These are phyloP conservation scores for Pipra filicauda DNA, from an alignment of 2,113 vertebrate species.

Conservation along the genomic window DNA sequence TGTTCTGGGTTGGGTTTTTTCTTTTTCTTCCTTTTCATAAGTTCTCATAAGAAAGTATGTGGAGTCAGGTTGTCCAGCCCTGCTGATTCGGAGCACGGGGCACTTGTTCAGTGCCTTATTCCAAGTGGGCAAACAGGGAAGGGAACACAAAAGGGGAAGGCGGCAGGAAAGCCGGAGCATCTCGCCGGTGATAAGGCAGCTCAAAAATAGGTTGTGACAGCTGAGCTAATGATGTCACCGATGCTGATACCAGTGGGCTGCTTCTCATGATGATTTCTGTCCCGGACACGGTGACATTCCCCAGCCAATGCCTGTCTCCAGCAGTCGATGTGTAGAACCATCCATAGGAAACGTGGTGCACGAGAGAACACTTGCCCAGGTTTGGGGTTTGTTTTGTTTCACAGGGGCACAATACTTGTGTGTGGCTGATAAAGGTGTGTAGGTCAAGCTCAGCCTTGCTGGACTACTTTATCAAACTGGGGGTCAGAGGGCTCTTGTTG, in stretches of 20 bases:
- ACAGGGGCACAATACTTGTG: not conserved
- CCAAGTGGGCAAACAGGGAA: not conserved
- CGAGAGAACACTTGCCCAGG: accelerated
- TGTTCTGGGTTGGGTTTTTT: not conserved
- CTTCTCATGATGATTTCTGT: not conserved
- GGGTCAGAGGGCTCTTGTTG: not conserved
- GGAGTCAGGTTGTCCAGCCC: not conserved
- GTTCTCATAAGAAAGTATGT: not conserved
- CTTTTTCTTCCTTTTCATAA: not conserved
- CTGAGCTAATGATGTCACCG: not conserved
- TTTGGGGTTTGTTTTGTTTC: not conserved
- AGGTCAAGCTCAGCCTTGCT: not conserved
- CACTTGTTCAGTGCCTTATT: not conserved
- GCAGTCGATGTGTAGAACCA: not conserved
- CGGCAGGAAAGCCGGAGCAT: not conserved
- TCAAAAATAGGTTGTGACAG: slow-evolving; percentile 12
- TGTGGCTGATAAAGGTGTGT: not conserved
- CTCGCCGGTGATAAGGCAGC: not conserved
- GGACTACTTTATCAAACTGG: not conserved
- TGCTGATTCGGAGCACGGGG: not conserved
- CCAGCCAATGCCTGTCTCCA: not conserved
- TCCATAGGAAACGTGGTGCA: not conserved
- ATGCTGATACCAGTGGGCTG: not conserved
- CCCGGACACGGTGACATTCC: not conserved
- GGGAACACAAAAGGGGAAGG: not conserved